Evolutionary conservation across 2,888 invertebrate species (phyloP), one percentile per base, ranked within the genome.

Genomic region (Scaptomyza caliginosa): DNA sequence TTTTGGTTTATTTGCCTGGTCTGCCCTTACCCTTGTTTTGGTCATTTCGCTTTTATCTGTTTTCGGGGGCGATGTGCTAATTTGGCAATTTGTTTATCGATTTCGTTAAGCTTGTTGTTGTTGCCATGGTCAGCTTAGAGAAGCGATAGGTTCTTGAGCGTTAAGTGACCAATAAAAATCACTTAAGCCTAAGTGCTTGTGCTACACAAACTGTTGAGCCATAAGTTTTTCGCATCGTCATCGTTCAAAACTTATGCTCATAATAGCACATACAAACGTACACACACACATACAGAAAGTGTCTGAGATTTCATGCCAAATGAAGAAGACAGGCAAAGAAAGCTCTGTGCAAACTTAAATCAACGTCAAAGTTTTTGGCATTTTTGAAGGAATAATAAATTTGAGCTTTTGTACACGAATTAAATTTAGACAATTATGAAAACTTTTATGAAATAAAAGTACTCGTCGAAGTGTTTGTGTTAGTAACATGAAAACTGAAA

Each of bases 81-180:
- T 84, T 84, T 88, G 79, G 88, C 88, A 82, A 84, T 84, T 84
- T 88, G 84, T 84, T 88, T 84, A 88, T 84, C 86, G 88, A 88
- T 88, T 88, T 76, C 52, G 46, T 46, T 64, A 43, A 49, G 62
- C 51, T 54, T 52, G 54, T 66, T 68, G 62, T 24, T 8, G 21
- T 21, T n/a, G 26, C 17, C 10, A 10, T 54, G 83, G 65, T 73
- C 68, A 67, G 45, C 50, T 4, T 16, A 30, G 19, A 23, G 62
- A 17, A 55, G 63, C 50, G 48, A 38, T 52, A 42, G 50, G 36
- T 52, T 42, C 51, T 46, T 43, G 30, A 38, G 80, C 77, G 72
- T 83, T 85, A 86, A 83, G 88, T 83, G 88, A 86, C 76, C 83
- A 84, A 83, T 83, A 88, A 88, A 87, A 88, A 88, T 88, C 88